phyloP scores from a whole-genome alignment of 2,797 vertebrate genomes.

The Lacerta bilineata region DNA sequence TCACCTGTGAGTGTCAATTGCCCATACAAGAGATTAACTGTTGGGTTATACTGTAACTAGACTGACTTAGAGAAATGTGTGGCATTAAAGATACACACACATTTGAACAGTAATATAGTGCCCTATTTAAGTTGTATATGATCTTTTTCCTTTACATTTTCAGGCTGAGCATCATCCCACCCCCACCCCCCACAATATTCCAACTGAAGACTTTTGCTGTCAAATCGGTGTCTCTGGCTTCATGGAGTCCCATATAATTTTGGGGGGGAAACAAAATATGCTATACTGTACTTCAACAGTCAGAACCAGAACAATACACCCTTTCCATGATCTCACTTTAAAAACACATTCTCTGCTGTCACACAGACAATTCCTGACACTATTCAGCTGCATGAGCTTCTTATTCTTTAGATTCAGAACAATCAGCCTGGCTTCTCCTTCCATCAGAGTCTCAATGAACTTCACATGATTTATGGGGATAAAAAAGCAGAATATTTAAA shows the following conservation, averaged over 20 bases:
- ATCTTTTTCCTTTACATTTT: no score
- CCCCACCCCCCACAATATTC: background rate
- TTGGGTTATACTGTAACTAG: no score
- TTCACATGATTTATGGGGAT: constrained; percentile 15
- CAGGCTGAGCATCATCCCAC: no score
- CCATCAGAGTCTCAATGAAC: background rate
- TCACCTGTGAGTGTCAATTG: no score
- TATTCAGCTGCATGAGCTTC: background rate
- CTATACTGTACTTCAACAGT: background rate
- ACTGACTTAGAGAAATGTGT: no score
- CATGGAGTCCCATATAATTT: background rate
- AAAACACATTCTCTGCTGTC: background rate
- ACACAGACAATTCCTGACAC: background rate
- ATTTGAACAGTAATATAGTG: no score
- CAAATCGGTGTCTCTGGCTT: background rate
- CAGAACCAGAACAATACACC: background rate
- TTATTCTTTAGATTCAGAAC: background rate
- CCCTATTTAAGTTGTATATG: no score
- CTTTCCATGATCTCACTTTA: background rate
- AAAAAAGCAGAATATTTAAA: constrained; percentile 27
- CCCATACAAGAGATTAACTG: no score
- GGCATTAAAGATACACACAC: no score
- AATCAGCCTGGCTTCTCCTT: background rate
- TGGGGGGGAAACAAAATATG: background rate
- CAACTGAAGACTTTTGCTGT: background rate